Evolutionary conservation across 92 coral and sea anemone species (phyloP), one percentile per base, ranked within the genome.

Genomic region (Phenganax subtilis): DNA sequence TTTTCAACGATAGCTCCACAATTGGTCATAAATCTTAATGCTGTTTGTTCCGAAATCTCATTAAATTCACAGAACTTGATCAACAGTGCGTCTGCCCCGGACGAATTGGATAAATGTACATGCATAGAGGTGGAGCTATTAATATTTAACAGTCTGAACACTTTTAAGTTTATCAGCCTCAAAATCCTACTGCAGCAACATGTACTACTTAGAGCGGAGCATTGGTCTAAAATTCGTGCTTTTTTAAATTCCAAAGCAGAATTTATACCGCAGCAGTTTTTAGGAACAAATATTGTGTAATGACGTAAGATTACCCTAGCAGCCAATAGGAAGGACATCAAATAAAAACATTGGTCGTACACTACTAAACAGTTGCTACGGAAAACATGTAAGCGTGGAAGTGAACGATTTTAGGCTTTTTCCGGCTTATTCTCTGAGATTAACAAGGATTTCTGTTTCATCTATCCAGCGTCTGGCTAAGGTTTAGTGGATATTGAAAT

Each of bases 321-420:
- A 55, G 57, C 80, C 65, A 75, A 75, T 75, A 9, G 53, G 80
- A 57, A n/a, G 64, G n/a, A 55, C 31, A 75, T 55, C 55, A 27
- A 75, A 3, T 75, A 37, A 75, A 75, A 75, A 57, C 80, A 73
- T 14, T n/a, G 80, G 80, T 55, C 81, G 60, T 55, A 69, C 28
- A 3, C 53, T 9, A 59, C 25, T 61, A 65, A 47, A 65, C 74
- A 65, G 83, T 79, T 79, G 83, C 83, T 79, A 79, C 29, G 83
- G 57, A 63, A 47, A 79, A 63, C 83, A 79, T 61, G 64, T 78
- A 51, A 78, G 66, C 68, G 68, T 59, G 31, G 16, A 12, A 58
- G 7, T 10, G 64, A 29, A 31, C 55, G 54, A 68, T 51, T 2
- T 37, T 30, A 68, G 1, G 73, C 54, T 30, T 30, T 68, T 53